Base-by-base conservation (phyloP, 1,140 invertebrate genomes). In the Drosophila lacertosa region DNA sequence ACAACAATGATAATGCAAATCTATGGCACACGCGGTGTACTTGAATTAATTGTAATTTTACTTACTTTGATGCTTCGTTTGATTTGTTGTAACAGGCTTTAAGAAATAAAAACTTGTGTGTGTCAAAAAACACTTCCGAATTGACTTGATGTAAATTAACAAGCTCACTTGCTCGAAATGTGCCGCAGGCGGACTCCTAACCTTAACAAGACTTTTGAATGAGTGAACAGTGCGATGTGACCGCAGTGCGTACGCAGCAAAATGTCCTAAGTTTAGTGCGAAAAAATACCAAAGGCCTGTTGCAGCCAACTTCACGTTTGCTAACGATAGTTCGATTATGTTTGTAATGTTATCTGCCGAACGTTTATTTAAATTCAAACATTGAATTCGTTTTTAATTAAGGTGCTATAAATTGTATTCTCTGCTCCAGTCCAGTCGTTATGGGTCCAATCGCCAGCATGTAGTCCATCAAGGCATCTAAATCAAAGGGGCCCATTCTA, bases 381-480 rank as follows among this genome's bases (percentile, higher is more conserved):
- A 57, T 18, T n/a, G 15, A 10, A 13, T 0, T 4, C 13, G 9
- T 26, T 2, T 29, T 6, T 37, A 3, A 9, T 6, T 66, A 7
- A 58, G 7, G 2, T 24, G 6, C 54, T 24, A 47, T 2, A 51
- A 86, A 47, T 29, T 81, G 65, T 20, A 81, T 62, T 63, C 82
- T 60, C 7, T 77, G 57, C 29, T 81, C 77, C 2, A 81, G 29
- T 13, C 62, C 77, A 0, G 22, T 39, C 4, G 33, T 67, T 20
- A 92, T 77, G 0, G 92, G 91, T 13, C 80, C 83, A 40, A 86
- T 50, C 3, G 67, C 51, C 37, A 62, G 35, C 42, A 93, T 89
- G 63, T 91, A 93, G 4, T 84, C 64, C 39, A 77, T 83, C 15
- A 92, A 71, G 4, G 88, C 78, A 39, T 89, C 89, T 16, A 91